A percentile compares a stretch with the other conserved stretches of the same genome.
Evolutionary conservation across 2,797 vertebrate species (phyloP).

Genomic region (Cuculus canorus): DNA sequence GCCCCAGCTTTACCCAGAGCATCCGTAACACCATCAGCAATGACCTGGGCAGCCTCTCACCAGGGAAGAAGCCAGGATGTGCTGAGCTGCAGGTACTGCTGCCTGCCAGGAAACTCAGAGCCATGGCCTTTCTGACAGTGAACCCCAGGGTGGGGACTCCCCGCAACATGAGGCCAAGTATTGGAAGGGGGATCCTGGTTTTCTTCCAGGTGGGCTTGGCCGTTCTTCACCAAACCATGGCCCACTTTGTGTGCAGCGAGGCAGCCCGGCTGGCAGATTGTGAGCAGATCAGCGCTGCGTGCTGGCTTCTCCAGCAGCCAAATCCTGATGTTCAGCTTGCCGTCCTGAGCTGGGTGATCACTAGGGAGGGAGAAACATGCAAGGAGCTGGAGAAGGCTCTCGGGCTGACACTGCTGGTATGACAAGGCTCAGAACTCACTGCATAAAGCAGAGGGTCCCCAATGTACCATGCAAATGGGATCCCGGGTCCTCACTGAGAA

Average conservation of each 20-base stretch:
- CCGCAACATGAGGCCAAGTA: accelerated
- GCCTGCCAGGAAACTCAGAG: accelerated
- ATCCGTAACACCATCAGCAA: slow-evolving; percentile 66
- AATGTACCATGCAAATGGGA: accelerated
- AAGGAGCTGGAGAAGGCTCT: slow-evolving; percentile 56
- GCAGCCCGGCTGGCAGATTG: background rate
- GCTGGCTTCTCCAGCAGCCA: slow-evolving; percentile 67
- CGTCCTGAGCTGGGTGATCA: slow-evolving; percentile 77
- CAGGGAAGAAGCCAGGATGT: slow-evolving; percentile 33
- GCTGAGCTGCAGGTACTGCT: background rate
- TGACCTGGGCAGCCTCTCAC: slow-evolving; percentile 59
- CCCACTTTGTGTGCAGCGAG: slow-evolving; percentile 77
- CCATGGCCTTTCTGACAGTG: background rate
- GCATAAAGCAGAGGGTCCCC: background rate
- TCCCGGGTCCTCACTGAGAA: background rate
- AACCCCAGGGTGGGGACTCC: background rate
- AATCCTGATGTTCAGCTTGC: slow-evolving; percentile 74
- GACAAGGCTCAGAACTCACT: background rate
- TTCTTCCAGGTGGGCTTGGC: slow-evolving; percentile 83
- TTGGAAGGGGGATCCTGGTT: background rate
- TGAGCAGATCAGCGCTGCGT: slow-evolving; percentile 43
- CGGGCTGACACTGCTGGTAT: slow-evolving; percentile 79
- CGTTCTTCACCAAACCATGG: slow-evolving; percentile 78
- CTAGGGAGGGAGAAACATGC: slow-evolving; percentile 26
- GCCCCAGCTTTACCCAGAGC: slow-evolving; percentile 66